phyloP scores from a whole-genome alignment of 2,888 invertebrate species.

The Myopa tessellatipennis region DNA sequence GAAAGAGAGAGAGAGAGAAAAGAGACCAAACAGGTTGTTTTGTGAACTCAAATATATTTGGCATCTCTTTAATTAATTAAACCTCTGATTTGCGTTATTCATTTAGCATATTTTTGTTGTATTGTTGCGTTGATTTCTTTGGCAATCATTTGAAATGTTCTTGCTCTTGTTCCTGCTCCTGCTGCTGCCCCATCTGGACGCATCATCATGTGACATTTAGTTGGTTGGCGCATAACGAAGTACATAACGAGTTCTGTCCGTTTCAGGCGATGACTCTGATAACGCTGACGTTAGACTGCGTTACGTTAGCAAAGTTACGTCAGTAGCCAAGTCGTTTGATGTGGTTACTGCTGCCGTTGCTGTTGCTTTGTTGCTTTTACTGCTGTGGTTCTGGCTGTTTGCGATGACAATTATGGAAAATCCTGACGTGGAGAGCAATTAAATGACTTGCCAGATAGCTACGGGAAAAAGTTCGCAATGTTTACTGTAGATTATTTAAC shows the following conservation, averaged over 20 bases:
- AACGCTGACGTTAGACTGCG: too few species aligned
- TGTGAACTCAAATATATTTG: too few species aligned
- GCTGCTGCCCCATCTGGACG: not conserved
- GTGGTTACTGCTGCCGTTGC: not conserved
- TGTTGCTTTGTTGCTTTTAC: not conserved
- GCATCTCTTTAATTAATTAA: too few species aligned
- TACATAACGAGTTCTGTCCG: too few species aligned
- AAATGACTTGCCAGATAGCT: conserved; percentile 16
- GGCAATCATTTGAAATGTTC: not conserved
- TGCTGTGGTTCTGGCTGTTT: conserved; percentile 9
- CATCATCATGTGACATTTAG: not conserved
- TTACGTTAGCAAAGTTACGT: not conserved
- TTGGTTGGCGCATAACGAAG: not conserved
- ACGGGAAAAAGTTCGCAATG: not conserved
- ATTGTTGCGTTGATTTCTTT: too few species aligned
- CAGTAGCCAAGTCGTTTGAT: not conserved
- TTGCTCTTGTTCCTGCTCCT: not conserved
- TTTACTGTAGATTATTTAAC: too few species aligned
- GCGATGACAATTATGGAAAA: conserved; percentile 11
- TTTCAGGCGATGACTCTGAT: too few species aligned
- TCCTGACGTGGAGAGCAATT: conserved; percentile 33
- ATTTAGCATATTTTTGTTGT: too few species aligned
- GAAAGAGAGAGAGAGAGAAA: too few species aligned
- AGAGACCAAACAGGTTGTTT: too few species aligned
- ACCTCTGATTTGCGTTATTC: too few species aligned